phyloP scores from a whole-genome alignment of 2,113 vertebrate species.

The Mirounga angustirostris region DNA sequence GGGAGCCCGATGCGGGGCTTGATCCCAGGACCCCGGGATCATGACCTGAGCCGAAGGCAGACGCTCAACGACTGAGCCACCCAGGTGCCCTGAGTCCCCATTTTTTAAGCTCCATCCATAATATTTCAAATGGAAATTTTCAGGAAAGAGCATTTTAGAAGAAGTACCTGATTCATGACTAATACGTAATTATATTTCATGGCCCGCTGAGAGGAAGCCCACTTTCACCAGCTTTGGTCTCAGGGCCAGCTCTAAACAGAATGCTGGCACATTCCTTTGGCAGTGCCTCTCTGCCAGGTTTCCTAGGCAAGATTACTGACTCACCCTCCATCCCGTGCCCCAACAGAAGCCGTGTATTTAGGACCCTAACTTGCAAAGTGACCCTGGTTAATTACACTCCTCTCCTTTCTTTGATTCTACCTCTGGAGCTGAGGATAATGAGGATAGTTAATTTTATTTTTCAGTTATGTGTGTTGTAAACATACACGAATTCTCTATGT shows the following conservation, averaged over 20 bases:
- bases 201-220: not conserved
- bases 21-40: no score
- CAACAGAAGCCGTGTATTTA: not conserved
- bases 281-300: not conserved
- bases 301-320: not conserved
- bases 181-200: not conserved
- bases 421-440: slow-evolving; percentile 52
- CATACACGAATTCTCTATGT: not conserved
- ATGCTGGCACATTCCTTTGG: not conserved
- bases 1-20: no score
- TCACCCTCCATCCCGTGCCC: not conserved
- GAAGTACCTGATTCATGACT: not conserved
- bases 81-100: not conserved
- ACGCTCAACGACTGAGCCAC: no score
- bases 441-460: slow-evolving; percentile 68
- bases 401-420: slow-evolving; percentile 53
- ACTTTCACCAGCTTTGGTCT: not conserved
- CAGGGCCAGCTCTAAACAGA: not conserved
- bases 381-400: slow-evolving; percentile 21
- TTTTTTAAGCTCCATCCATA: not conserved
- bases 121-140: not conserved
- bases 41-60: no score
- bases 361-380: not conserved
- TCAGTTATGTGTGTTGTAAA: slow-evolving; percentile 44
- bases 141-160: not conserved